phyloP scores from a whole-genome alignment of 2,888 invertebrate species.

The Megastigmus dorsalis region DNA sequence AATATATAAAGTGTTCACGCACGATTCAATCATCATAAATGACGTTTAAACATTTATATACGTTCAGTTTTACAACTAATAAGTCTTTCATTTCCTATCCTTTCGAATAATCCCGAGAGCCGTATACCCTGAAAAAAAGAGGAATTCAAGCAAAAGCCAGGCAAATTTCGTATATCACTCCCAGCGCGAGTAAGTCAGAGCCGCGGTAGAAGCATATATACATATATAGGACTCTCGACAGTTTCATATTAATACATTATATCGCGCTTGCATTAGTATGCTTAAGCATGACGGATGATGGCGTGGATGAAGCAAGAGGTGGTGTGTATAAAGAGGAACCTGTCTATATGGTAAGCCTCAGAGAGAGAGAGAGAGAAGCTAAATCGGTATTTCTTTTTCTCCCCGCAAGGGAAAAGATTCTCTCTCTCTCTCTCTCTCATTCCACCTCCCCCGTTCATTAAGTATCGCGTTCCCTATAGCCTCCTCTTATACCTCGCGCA shows the following conservation, averaged over 20 bases:
- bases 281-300: conserved; percentile 73
- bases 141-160: too few relatives aligned
- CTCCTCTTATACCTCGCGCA: not conserved
- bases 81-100: too few relatives aligned
- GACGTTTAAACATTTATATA: too few relatives aligned
- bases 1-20: too few relatives aligned
- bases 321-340: not conserved
- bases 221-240: conserved; percentile 33
- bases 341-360: not conserved
- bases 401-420: conserved; percentile 30
- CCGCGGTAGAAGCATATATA: too few relatives aligned
- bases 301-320: conserved; percentile 55
- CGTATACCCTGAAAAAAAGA: too few relatives aligned
- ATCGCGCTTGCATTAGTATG: conserved; percentile 72
- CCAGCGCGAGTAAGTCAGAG: too few relatives aligned
- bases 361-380: not conserved
- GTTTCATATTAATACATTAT: conserved; percentile 71
- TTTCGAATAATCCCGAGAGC: too few relatives aligned
- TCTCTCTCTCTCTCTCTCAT: conserved; percentile 1
- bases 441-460: not conserved
- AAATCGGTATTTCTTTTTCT: conserved; percentile 15
- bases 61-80: too few relatives aligned
- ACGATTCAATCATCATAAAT: too few relatives aligned
- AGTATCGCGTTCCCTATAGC: not conserved
- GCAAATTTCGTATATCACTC: too few relatives aligned